Evolutionary conservation across 2,797 vertebrate species (phyloP), one percentile per base, ranked within the genome.

Genomic region (Bradypodion ventrale): DNA sequence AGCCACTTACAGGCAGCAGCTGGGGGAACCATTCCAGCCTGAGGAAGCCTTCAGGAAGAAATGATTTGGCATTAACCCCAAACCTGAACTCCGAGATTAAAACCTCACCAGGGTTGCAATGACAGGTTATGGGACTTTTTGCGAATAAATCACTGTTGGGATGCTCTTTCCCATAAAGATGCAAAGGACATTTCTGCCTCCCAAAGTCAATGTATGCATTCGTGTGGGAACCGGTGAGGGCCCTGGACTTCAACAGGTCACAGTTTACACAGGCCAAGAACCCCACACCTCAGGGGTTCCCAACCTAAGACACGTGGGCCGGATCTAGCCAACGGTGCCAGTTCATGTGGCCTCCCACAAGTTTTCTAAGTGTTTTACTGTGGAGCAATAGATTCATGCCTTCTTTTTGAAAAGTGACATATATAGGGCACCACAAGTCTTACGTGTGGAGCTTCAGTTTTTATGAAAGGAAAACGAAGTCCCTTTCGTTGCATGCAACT

Each of bases 1-100:
- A 52, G 85, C 73, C 91, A 87, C 89, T 91, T 40, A 78, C 80
- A 70, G 82, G 84, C 90, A 90, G 78, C 88, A 90, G 92, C 94
- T 89, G 85, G 79, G 82, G 92, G 92, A 92, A 90, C 7, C 23
- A 44, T 79, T 85, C 78, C 89, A 93, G 90, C 85, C 87, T 84
- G 72, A 37, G 59, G 59, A 75, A 89, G 91, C 88, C 81, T 87
- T 87, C 78, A 52, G 3, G 83, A 86, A 88, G 90, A 91, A 91
- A 88, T 85, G 89, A 93, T 91, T 90, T 92, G 91, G 92, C 91
- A 93, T 94, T 94, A 93, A 93, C 90, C 90, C 89, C 88, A 81
- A 68, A 88, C 15, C 49, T 90, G 92, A 94, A 92, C 92, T 85
- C 87, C 56, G 75, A 52, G 82, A 93, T 91, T 91, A 89, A 89